Evolutionary conservation across 2,113 vertebrate species (phyloP), one percentile per base, ranked within the genome.

Genomic region (Sebastes fasciatus): DNA sequence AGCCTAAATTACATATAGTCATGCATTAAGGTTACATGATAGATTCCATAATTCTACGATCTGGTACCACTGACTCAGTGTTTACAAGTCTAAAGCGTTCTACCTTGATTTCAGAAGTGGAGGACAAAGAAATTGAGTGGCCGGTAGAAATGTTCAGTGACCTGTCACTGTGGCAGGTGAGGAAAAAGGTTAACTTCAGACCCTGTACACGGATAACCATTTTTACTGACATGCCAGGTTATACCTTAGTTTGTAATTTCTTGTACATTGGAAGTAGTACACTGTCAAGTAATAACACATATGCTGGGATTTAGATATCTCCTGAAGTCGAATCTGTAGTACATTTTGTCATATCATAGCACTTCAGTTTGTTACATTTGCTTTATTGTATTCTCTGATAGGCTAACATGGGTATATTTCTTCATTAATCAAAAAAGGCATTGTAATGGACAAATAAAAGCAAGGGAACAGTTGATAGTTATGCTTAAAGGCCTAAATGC

Each of bases 401-500:
- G 57, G 46, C 65, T 19, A 0, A 48, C 19, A 26, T 43, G 66
- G 16, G 12, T 60, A 46, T 13, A 23, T 52, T 62, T 81, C 54
- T 84, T 21, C 66, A 76, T 60, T 65, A 43, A 76, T 75, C 54
- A 49, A 67, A 48, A 34, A 73, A 77, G n/a, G 8, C 48, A 72
- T 14, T 68, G 42, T 80, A 63, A 83, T 70, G 65, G 49, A 70
- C 46, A 68, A 82, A 72, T 34, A 66, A 58, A 76, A 71, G 43
- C 58, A 60, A 3, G 40, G 79, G 67, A 68, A 60, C 45, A 45
- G 51, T 49, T 71, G 46, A 42, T 13, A 13, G n/a, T 81, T 60
- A 6, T 54, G n/a, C 57, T 75, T 21, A 34, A 34, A 6, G 55
- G 43, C 26, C 64, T 66, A 74, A 86, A 85, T 85, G 72, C 58